Evolutionary conservation across 2,113 vertebrate species (phyloP).

Genomic region (Anhinga anhinga): DNA sequence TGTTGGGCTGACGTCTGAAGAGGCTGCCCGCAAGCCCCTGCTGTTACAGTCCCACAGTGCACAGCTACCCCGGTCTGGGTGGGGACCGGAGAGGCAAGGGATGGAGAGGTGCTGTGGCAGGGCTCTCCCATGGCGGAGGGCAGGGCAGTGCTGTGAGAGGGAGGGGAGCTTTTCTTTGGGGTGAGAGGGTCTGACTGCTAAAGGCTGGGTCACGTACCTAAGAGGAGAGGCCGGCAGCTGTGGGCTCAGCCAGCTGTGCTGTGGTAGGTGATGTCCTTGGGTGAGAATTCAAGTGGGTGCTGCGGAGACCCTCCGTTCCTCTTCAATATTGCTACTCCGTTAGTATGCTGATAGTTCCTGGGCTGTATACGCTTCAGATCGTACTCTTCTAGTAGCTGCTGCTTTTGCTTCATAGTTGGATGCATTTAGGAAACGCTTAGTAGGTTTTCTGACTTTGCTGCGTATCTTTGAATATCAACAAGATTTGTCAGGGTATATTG

Average conservation of each 20-base stretch:
- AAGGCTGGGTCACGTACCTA: too few species aligned
- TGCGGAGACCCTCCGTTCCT: background rate
- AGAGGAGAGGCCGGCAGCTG: too few species aligned
- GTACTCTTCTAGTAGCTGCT: background rate
- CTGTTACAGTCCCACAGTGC: background rate
- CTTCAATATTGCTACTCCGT: background rate
- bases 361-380: rapidly evolving
- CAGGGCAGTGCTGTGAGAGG: too few species aligned
- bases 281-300: background rate
- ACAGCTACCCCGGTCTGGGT: too few species aligned
- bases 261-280: background rate
- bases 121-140: too few species aligned
- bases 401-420: background rate
- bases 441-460: background rate
- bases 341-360: background rate
- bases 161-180: too few species aligned
- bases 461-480: rapidly evolving
- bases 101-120: too few species aligned
- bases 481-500: background rate
- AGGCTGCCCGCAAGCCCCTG: background rate
- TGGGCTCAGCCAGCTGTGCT: too few species aligned
- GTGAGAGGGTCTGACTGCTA: too few species aligned
- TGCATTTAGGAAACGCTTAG: background rate
- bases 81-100: too few species aligned
- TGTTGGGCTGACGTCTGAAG: too few species aligned